A percentile compares a stretch with the other conserved stretches of the same genome.
phyloP scores from a whole-genome alignment of 2,888 invertebrate genomes.

The Chalcis sispes region DNA sequence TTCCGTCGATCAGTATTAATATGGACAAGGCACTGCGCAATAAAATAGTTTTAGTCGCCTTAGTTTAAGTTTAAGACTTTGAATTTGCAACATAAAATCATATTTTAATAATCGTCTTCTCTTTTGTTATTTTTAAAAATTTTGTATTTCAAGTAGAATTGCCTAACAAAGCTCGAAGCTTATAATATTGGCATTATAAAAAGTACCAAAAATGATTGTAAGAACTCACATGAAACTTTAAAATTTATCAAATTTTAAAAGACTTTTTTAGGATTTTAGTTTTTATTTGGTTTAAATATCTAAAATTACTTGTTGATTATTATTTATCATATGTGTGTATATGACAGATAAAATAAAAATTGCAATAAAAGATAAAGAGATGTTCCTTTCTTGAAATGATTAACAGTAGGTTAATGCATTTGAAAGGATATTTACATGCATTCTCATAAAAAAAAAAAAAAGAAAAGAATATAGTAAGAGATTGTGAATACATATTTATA shows the following conservation, averaged over 20 bases:
- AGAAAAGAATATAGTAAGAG: too few species aligned
- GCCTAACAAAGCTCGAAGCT: conserved; percentile 40
- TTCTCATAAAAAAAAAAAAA: not conserved
- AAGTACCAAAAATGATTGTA: conserved; percentile 50
- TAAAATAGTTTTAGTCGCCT: conserved; percentile 63
- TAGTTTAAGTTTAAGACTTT: conserved; percentile 38
- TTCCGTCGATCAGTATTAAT: conserved; percentile 65
- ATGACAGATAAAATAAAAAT: not conserved
- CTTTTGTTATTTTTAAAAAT: conserved; percentile 15
- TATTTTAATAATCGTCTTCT: conserved; percentile 9
- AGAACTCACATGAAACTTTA: conserved; percentile 43
- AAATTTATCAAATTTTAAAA: conserved; percentile 42
- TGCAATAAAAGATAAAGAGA: conserved; percentile 25
- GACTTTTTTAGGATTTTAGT: conserved; percentile 19
- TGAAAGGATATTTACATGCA: conserved; percentile 11
- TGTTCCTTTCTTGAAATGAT: not conserved
- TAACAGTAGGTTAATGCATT: not conserved
- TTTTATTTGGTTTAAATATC: not conserved
- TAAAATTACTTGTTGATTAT: conserved; percentile 6
- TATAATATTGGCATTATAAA: conserved; percentile 34
- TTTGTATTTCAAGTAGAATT: conserved; percentile 13
- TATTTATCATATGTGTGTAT: not conserved
- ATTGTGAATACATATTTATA: conserved; percentile 30
- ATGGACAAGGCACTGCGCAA: conserved; percentile 74
- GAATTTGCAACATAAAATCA: conserved; percentile 39